phyloP scores from a whole-genome alignment of 1,140 invertebrate species.

The Vanessa tameamea region DNA sequence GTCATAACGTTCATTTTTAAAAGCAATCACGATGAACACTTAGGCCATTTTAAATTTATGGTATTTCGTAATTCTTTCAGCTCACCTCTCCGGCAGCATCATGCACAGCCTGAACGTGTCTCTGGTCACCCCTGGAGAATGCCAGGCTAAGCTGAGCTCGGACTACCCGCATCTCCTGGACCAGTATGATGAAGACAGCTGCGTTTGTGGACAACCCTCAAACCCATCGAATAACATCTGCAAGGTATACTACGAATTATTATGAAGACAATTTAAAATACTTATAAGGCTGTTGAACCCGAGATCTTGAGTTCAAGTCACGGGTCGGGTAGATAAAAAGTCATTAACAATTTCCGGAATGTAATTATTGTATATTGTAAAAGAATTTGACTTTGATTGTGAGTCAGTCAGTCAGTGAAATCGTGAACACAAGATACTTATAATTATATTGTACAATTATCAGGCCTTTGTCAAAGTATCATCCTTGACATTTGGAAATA shows the following conservation, averaged over 20 bases:
- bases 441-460: too few species aligned
- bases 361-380: neutral
- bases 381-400: too few species aligned
- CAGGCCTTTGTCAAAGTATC: too few species aligned
- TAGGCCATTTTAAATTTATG: neutral
- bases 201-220: slow-evolving; percentile 77
- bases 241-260: slow-evolving; percentile 56
- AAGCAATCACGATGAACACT: too few species aligned
- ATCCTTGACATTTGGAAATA: too few species aligned
- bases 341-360: neutral
- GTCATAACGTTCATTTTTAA: too few species aligned
- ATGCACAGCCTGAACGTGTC: slow-evolving; percentile 88
- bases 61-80: slow-evolving; percentile 69
- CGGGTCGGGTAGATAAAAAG: too few species aligned
- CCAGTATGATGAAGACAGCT: slow-evolving; percentile 78
- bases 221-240: slow-evolving; percentile 80
- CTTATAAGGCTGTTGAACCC: too few species aligned
- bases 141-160: slow-evolving; percentile 81
- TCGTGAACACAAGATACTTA: too few species aligned
- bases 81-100: slow-evolving; percentile 85
- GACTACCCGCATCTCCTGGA: slow-evolving; percentile 78
- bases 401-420: too few species aligned
- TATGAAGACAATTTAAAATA: too few species aligned
- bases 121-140: slow-evolving; percentile 83
- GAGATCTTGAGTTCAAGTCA: too few species aligned